A percentile compares a stretch with the other conserved stretches of the same genome.
Evolutionary conservation across 2,113 vertebrate genomes (phyloP).

Genomic region (Erythrocercus mccallii): DNA sequence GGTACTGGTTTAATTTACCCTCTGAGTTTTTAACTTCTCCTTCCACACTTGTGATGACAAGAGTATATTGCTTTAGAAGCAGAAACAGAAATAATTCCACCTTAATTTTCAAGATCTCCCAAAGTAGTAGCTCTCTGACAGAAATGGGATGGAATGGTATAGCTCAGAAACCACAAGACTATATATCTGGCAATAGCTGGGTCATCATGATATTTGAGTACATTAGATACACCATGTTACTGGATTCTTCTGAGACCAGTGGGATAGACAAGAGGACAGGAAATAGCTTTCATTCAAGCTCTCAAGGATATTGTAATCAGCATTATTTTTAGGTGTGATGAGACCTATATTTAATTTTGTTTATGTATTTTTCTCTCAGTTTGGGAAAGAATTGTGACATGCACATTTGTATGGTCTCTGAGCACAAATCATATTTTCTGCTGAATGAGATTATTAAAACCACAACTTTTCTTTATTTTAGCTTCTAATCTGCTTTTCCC

Average conservation of each 20-base stretch:
- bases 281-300: not conserved
- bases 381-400: not conserved
- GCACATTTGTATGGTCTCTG: not conserved
- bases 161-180: not conserved
- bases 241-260: not conserved
- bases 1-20: constrained; percentile 11
- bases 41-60: not conserved
- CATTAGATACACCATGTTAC: not conserved
- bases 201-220: not conserved
- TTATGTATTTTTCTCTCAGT: not conserved
- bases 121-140: not conserved
- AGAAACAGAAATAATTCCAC: not conserved
- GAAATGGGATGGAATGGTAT: not conserved
- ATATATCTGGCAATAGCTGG: not conserved
- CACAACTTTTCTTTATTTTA: not conserved
- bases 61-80: not conserved
- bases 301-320: not conserved
- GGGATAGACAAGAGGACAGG: not conserved
- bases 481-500: not conserved
- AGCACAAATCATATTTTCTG: not conserved
- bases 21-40: not conserved
- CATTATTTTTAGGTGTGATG: not conserved
- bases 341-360: not conserved
- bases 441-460: not conserved
- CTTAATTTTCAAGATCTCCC: not conserved